Evolutionary conservation across 2,113 vertebrate genomes (phyloP), one percentile per base, ranked within the genome.

Genomic region (Amia ocellicauda): DNA sequence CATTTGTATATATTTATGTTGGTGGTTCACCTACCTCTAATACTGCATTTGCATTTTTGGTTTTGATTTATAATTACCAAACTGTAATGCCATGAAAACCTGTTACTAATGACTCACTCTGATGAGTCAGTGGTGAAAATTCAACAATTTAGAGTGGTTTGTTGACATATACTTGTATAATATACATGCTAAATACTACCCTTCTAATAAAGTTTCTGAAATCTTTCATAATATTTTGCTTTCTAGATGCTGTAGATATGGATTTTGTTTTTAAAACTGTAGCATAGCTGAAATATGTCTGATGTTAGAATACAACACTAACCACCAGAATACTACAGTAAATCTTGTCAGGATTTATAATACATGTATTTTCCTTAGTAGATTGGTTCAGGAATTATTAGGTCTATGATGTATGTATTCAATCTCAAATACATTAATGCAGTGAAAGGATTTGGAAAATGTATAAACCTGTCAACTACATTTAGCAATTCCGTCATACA

Each of bases 351-450:
- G 22, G 49, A 60, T 66, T 59, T 60, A 66, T 60, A 60, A 29
- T 29, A 54, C 49, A 11, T 53, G 56, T 60, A 43, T 66, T 52
- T 53, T 60, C 60, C 58, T 60, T 53, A 60, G 64, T 42, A 45
- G 64, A 60, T 66, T 59, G 29, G 47, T 60, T 66, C 57, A 58
- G 58, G 47, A 54, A 66, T 66, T 60, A 60, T 66, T 66, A 66
- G 49, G 31, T 45, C 16, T 53, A 60, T 66, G 64, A 66, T 66
- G 29, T 66, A 66, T 60, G 57, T 59, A 53, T 66, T 57, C 64
- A 66, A 66, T 66, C 64, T 66, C 49, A 66, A 54, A 52, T 57
- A 66, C 36, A 66, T 66, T 66, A 66, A 66, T 53, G 58, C 19
- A 19, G n/a, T 42, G 64, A 66, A 45, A 50, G 60, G 57, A 60